Evolutionary conservation across 37 sponge, comb jelly and placozoan species (phyloP), one percentile per base, ranked within the genome.

Genomic region (Oopsacas minuta): DNA sequence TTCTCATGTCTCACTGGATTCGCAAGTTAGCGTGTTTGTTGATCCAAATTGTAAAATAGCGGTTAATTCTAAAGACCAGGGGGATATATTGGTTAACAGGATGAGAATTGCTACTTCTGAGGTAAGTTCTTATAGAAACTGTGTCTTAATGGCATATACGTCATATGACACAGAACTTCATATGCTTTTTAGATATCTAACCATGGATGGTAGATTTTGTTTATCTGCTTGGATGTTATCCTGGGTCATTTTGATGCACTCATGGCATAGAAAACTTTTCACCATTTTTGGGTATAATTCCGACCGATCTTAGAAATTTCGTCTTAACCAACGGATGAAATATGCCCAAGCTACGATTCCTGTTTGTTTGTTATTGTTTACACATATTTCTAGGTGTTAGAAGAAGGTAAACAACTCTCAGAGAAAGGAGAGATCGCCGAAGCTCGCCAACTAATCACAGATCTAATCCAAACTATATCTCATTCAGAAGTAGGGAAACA

Each of bases 71-170:
- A 3, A 3, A n/a, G 75, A n/a, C 22, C 75, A 61, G 22, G 30
- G 30, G 17, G 75, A 61, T 7, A 61, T 61, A 3, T 34, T 61
- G 32, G 75, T 61, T 10, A 61, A 61, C 28, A 10, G 75, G 75
- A 61, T 61, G 75, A 61, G 75, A n/a, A 61, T 61, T 61, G 75
- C 75, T n/a, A 61, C 75, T 61, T 61, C 75, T 61, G 75, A 61
- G 75, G 75, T 61, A n/a, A 61, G 75, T 61, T 20, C 1, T 61
- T 42, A n/a, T n/a, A n/a, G n/a, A n/a, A n/a, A n/a, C n/a, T n/a
- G n/a, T n/a, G n/a, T n/a, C n/a, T n/a, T n/a, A n/a, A n/a, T n/a
- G n/a, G n/a, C n/a, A n/a, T n/a, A n/a, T n/a, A n/a, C n/a, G n/a
- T n/a, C n/a, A n/a, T n/a, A n/a, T n/a, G n/a, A n/a, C n/a, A n/a